These are phyloP conservation scores for Steinernema hermaphroditum DNA, from an alignment of 2,888 invertebrate species.

Conservation along the genomic window DNA sequence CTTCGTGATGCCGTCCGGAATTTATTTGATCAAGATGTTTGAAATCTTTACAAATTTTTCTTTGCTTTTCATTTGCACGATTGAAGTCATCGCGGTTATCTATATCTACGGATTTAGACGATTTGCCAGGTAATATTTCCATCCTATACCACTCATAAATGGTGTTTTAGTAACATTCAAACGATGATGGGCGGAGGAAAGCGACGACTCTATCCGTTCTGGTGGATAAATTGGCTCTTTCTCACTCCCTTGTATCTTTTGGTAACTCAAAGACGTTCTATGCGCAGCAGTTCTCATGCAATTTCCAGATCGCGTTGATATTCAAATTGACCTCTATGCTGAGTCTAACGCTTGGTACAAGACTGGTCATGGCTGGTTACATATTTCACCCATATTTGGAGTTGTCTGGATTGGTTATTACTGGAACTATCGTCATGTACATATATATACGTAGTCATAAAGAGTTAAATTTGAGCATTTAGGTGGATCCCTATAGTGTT, in stretches of 20 bases:
- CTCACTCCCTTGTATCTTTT: background rate
- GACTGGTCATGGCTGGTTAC: background rate
- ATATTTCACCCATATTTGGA: background rate
- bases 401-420: background rate
- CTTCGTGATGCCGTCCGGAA: background rate
- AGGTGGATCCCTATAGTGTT: constrained; percentile 1
- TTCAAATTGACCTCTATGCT: background rate
- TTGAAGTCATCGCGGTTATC: constrained; percentile 4
- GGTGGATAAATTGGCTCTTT: background rate
- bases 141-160: background rate
- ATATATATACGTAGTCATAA: too few species aligned
- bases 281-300: too few species aligned
- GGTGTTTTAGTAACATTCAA: background rate
- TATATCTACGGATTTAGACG: constrained; percentile 13
- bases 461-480: too few species aligned
- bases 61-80: background rate
- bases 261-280: background rate
- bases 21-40: background rate
- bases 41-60: background rate
- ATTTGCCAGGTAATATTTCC: background rate
- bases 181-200: constrained; percentile 21
- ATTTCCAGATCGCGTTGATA: too few species aligned
- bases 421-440: background rate
- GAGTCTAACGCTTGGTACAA: background rate
- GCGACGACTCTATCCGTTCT: background rate